phyloP scores from a whole-genome alignment of 2,113 vertebrate species.

The Misgurnus mizolepis region DNA sequence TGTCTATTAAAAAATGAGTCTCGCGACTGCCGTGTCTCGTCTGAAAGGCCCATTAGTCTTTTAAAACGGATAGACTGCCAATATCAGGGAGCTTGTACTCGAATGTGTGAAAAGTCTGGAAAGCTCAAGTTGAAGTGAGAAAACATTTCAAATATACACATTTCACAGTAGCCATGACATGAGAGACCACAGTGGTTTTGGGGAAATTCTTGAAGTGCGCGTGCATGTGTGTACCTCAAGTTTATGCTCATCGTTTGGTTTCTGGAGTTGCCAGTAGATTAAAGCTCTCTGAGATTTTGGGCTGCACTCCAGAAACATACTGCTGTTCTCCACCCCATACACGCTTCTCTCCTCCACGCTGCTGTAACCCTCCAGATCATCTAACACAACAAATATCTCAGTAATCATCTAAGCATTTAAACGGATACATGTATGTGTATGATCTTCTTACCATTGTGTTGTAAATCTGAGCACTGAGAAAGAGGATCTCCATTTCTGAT shows the following conservation, averaged over 20 bases:
- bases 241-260: slow-evolving; percentile 84
- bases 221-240: slow-evolving; percentile 80
- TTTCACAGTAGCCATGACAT: not conserved
- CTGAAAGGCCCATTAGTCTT: not conserved
- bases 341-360: slow-evolving; percentile 88
- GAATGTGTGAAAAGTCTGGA: not conserved
- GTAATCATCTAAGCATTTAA: not conserved
- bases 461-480: slow-evolving; percentile 94
- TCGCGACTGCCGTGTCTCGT: not conserved
- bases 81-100: not conserved
- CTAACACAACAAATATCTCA: slow-evolving; percentile 64
- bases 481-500: slow-evolving; percentile 97
- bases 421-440: not conserved
- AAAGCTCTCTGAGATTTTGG: slow-evolving; percentile 91
- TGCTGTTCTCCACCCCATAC: slow-evolving; percentile 97
- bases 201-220: not conserved
- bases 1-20: no score
- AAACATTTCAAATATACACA: not conserved
- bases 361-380: slow-evolving; percentile 76
- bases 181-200: not conserved
- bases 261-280: slow-evolving; percentile 96
- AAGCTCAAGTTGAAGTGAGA: not conserved
- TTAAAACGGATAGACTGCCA: not conserved
- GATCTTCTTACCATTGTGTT: slow-evolving; percentile 82
- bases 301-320: slow-evolving; percentile 95